Base-by-base conservation (phyloP, 2,113 vertebrate genomes). In the Mobula hypostoma region DNA sequence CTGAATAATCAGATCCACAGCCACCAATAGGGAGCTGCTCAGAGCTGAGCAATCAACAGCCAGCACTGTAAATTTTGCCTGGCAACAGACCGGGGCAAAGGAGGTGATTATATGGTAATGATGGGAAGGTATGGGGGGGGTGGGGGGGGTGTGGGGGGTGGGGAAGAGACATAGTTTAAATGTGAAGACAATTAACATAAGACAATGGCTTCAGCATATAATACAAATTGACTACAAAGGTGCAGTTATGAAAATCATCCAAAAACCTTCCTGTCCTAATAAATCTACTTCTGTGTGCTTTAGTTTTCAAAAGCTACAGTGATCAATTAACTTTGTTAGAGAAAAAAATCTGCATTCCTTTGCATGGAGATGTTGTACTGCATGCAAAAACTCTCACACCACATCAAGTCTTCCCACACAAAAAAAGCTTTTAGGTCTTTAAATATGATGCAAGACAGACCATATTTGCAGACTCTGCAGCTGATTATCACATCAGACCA, bases 81-180 rank as follows among this genome's bases (percentile, higher is more conserved):
- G 66, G 96, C 96, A 97, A 97, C 96, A 94, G 94, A 79, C 95
- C 96, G 95, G 27, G 21, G 70, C n/a, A 93, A 93, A 48, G 68
- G 32, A 56, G 91, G 36, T 74, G 70, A 93, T 72, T 48, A 29
- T 14, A 76, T 93, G 91, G 85, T 32, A 66, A 93, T 48, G 21
- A 72, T 74, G 15, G 70, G 24, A 74, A 40, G 91, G 91, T 27
- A 17, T 74, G 90, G 11, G 32, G 21, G 29, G 24, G 32, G n/a
- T 11, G 48, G 48, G 48, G 48, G 48, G 48, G 2, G n/a, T 36
- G 36, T 36, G 36, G 36, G 36, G 36, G 36, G 36, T 36, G 36
- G 36, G 11, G 19, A 2, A 74, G 40, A 74, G 36, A 48, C 0
- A 74, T 93, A 56, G 36, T 24, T 15, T 70, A 27, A 48, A 93